Conservation (phyloP, 2,113 vertebrate species). For the Panthera tigris region DNA sequence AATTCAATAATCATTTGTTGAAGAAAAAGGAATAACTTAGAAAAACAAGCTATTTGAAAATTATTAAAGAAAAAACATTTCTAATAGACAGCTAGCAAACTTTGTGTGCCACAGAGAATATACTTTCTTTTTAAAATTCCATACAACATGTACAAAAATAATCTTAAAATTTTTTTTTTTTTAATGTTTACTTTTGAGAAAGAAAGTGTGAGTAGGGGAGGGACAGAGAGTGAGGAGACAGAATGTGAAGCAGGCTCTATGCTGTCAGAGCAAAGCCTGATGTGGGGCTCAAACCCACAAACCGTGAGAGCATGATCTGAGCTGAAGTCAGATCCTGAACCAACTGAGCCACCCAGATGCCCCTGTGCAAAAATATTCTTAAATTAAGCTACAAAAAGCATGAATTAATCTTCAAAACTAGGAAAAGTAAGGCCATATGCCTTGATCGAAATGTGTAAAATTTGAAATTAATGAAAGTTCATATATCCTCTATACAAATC, state of each 20-base stretch:
- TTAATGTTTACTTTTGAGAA: too few species aligned
- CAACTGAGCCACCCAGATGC: too few species aligned
- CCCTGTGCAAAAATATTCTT: too few species aligned
- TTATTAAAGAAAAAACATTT: neutral
- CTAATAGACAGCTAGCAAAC: neutral
- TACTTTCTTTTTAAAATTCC: neutral
- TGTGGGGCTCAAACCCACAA: too few species aligned
- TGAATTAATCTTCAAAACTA: neutral
- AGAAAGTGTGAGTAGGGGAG: too few species aligned
- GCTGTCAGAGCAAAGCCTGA: too few species aligned
- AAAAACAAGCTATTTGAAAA: conserved; percentile 13
- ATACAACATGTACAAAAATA: neutral
- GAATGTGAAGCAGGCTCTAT: too few species aligned
- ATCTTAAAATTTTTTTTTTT: too few species aligned
- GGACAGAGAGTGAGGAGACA: too few species aligned
- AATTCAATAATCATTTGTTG: neutral
- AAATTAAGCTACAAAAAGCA: neutral
- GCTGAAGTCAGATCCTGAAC: too few species aligned
- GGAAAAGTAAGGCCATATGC: neutral
- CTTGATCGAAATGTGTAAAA: neutral
- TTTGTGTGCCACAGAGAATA: neutral
- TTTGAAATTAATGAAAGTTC: neutral
- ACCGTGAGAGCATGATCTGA: too few species aligned
- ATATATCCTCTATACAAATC: neutral
- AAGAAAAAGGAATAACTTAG: neutral